Evolutionary conservation across 2,797 vertebrate species (phyloP).

Genomic region (Anniella stebbinsi): DNA sequence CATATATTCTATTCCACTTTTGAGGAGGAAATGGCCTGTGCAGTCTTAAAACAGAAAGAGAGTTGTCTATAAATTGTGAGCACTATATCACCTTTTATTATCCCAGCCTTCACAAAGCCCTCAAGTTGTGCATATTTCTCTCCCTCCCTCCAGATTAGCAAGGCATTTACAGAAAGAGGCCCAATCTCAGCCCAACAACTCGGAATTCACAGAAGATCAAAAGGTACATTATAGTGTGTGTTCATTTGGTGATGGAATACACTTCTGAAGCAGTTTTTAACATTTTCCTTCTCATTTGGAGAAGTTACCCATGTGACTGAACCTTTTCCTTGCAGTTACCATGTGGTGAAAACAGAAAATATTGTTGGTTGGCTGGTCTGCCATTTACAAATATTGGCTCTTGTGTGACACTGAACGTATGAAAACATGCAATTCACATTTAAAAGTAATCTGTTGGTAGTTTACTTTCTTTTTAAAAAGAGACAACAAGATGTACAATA

Average conservation of each 20-base stretch:
- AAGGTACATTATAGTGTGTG: slow-evolving; percentile 85
- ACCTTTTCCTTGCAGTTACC: background rate
- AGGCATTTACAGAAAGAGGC: slow-evolving; percentile 97
- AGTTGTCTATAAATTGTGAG: background rate
- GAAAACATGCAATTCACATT: background rate
- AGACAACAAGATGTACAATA: slow-evolving; percentile 30
- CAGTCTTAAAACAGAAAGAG: background rate
- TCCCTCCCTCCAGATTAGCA: slow-evolving; percentile 87
- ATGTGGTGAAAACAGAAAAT: background rate
- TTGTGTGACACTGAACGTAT: slow-evolving; percentile 26
- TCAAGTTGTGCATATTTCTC: slow-evolving; percentile 39
- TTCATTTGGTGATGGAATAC: slow-evolving; percentile 18
- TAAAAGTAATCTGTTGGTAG: slow-evolving; percentile 34
- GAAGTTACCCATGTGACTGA: background rate
- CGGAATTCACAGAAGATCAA: slow-evolving; percentile 96
- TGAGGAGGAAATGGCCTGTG: background rate
- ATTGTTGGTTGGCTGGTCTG: background rate
- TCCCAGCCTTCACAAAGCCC: slow-evolving; percentile 11
- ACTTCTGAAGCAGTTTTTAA: background rate
- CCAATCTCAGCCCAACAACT: slow-evolving; percentile 89
- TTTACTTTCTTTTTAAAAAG: background rate
- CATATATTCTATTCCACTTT: background rate
- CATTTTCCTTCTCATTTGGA: background rate
- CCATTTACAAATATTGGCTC: slow-evolving; percentile 33
- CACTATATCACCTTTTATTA: background rate